Percentiles rank a stretch among this genome's conserved stretches.
These are phyloP conservation scores for Euphysa ruthae DNA, from an alignment of 30 jellyfish, hydroid and myxozoan genomes.

Conservation along the genomic window DNA sequence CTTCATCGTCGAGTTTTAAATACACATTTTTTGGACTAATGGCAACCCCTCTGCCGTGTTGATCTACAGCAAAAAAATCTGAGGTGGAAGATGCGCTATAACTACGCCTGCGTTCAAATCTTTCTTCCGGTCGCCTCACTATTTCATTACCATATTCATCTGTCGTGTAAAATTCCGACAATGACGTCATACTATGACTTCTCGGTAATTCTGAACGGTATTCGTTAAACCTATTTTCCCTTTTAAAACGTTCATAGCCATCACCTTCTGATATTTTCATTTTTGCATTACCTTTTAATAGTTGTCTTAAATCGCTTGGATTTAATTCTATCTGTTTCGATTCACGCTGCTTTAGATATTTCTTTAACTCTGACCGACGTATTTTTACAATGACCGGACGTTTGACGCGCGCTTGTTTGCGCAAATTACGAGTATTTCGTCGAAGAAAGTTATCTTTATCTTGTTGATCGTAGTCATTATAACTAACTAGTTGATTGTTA, in stretches of 20 bases:
- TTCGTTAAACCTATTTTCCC: neutral
- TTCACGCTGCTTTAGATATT: neutral
- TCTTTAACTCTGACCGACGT: constrained; percentile 17
- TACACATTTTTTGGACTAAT: neutral
- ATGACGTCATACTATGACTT: constrained; percentile 12
- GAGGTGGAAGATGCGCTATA: neutral
- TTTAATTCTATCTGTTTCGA: neutral
- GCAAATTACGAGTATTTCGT: neutral
- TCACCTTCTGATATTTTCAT: neutral
- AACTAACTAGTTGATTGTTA: no score
- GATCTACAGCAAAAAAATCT: neutral
- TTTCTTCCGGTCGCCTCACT: neutral
- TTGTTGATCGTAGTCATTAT: no score
- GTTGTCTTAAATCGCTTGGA: neutral
- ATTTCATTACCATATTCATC: neutral
- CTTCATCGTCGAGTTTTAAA: neutral
- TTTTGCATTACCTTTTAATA: constrained; percentile 3
- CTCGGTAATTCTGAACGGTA: neutral
- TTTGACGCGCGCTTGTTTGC: neutral
- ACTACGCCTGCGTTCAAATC: constrained; percentile 1
- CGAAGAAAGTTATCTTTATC: no score
- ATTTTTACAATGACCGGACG: constrained; percentile 17
- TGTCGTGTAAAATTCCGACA: neutral
- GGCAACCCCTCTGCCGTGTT: neutral
- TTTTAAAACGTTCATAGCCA: neutral